Evolutionary conservation across 2,113 vertebrate species (phyloP), one percentile per base, ranked within the genome.

Genomic region (Myotis lucifugus): DNA sequence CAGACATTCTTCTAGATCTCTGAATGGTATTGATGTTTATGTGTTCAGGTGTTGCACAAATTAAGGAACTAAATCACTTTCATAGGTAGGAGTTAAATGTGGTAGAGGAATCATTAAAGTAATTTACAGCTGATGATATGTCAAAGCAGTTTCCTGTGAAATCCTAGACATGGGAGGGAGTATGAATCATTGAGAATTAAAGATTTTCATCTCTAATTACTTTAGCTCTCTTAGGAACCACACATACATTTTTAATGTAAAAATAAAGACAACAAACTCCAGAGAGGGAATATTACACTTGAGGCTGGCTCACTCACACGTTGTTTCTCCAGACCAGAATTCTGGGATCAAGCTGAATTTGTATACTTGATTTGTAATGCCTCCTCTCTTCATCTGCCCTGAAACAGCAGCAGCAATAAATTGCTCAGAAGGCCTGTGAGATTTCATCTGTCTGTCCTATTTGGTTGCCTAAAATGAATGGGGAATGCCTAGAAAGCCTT

Each of bases 21-120:
- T 95, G 96, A 98, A 94, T 64, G 90, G 76, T 90, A 95, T 97
- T 97, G 97, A 98, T 97, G 93, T 93, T 96, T 98, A 93, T 97
- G 78, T 96, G 90, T 85, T 95, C 95, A 98, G 97, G 76, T 94
- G 97, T 95, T 98, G 93, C 86, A 89, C 93, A 98, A 98, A 98
- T 98, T 97, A 98, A 97, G 97, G 92, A 97, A 94, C 88, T 98
- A 97, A 97, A 97, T 91, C 82, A 82, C 88, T 97, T 98, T 96
- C 74, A 66, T 95, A 82, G 79, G 97, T 98, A 96, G 97, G 90
- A 98, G 93, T 96, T 90, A 93, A 97, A 94, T 97, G 97, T 91
- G 94, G 93, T 95, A 97, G 97, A 98, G 94, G 97, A 97, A 76
- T 94, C 95, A 97, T 97, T 98, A 95, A 97, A 97, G 85, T 95